Evolutionary conservation across 2,113 vertebrate species (phyloP), one percentile per base, ranked within the genome.

Genomic region (Charadrius vociferus): DNA sequence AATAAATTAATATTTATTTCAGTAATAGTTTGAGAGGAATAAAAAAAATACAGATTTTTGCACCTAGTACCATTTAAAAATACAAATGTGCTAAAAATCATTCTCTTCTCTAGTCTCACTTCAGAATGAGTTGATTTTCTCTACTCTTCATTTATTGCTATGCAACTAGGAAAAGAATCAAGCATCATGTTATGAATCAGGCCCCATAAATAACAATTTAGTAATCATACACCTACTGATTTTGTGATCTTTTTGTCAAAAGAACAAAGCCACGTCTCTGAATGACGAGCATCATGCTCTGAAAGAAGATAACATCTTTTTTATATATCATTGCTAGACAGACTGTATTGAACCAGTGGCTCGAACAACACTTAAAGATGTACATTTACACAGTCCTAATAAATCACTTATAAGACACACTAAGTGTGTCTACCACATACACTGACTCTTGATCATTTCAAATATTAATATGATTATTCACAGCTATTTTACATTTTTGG

Each of bases 161-260:
- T 65, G 53, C 45, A 88, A 56, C 36, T 88, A 75, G 43, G 84
- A 91, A 93, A 78, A 90, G 41, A 87, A 43, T 72, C 61, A 56
- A 75, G 26, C 14, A 71, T 85, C 30, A 14, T 72, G 21, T 68
- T 88, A 77, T 92, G 71, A 95, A 86, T 96, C 86, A 95, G 79
- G 13, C 21, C 29, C 36, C 29, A 53, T 26, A 84, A 96, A 87
- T 81, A 96, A 81, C 27, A 90, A 75, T 93, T 96, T 80, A 68
- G 37, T 80, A 79, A 90, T 58, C 2, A 0, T 59, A 77, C 53
- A 75, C 70, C 90, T 93, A 72, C 30, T 90, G 45, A 90, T 95
- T 93, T 72, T 85, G 45, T 36, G 43, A 81, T 74, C 26, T 75
- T 88, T 90, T 68, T 87, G 39, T 87, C 84, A 91, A 37, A 83